phyloP scores from a whole-genome alignment of 2,888 invertebrate genomes.

The Ceriagrion tenellum region DNA sequence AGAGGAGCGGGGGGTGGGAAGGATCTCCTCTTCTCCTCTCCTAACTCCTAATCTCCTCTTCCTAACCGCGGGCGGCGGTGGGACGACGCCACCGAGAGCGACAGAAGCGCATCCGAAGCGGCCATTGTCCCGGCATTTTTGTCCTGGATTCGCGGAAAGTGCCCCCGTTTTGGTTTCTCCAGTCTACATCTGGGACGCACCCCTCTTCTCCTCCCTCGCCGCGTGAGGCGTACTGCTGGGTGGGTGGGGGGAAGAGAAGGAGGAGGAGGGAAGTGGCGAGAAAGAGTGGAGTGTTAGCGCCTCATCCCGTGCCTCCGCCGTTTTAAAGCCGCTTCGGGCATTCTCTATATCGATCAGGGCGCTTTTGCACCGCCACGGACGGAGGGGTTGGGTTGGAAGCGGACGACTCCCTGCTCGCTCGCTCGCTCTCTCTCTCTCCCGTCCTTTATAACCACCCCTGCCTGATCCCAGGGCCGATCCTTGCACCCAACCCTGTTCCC shows the following conservation, averaged over 20 bases:
- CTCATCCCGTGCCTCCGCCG: background rate
- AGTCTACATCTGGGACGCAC: background rate
- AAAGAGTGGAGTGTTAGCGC: background rate
- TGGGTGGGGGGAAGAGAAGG: background rate
- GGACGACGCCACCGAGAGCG: too few species aligned
- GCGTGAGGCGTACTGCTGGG: background rate
- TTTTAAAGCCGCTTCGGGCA: background rate
- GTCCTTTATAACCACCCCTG: background rate
- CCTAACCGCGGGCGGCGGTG: too few species aligned
- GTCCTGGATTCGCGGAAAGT: too few species aligned
- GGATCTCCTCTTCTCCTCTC: too few species aligned
- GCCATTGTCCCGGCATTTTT: too few species aligned
- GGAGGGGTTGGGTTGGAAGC: background rate
- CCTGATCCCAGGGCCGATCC: background rate
- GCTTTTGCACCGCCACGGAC: background rate
- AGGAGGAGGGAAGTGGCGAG: background rate
- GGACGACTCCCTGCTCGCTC: background rate
- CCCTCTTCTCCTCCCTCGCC: background rate
- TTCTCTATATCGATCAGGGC: background rate
- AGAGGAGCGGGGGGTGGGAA: too few species aligned
- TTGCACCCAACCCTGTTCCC: too few species aligned
- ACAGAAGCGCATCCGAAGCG: too few species aligned
- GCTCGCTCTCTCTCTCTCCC: too few species aligned
- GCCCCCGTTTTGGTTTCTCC: background rate
- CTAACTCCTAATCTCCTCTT: too few species aligned